Percentiles rank a stretch among this genome's conserved stretches.
Evolutionary conservation across 2,113 vertebrate species (phyloP).

Genomic region (Carollia perspicillata): DNA sequence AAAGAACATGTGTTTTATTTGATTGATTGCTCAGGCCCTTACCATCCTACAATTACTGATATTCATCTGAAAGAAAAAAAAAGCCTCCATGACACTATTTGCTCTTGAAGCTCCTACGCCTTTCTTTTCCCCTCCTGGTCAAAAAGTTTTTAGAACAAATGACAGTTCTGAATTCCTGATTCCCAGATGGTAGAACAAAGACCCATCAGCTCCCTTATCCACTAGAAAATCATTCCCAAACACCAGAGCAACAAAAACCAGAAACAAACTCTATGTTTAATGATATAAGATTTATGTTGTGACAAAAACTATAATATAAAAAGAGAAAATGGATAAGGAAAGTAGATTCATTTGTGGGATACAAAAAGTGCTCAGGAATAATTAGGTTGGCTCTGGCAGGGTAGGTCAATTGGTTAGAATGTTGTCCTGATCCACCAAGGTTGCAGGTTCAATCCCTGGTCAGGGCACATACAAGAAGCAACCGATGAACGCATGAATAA

Average conservation of each 20-base stretch:
- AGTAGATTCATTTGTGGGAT: background rate
- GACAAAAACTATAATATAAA: background rate
- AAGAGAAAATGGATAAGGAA: background rate
- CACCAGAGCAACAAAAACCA: background rate
- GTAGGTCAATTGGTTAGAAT: no score
- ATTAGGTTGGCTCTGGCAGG: background rate
- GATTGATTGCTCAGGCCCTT: background rate
- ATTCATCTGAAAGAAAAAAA: background rate
- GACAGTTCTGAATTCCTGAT: background rate
- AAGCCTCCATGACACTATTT: background rate
- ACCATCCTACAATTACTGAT: background rate
- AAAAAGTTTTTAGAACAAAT: background rate
- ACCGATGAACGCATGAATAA: no score
- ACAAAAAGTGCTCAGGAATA: background rate
- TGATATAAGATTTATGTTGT: background rate
- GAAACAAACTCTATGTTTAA: background rate
- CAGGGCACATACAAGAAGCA: no score
- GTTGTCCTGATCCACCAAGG: no score
- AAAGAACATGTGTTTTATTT: background rate
- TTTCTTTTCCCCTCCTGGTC: background rate
- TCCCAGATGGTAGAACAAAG: constrained; percentile 17
- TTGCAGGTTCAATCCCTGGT: no score
- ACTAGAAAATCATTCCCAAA: background rate
- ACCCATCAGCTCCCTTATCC: background rate
- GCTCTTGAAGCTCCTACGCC: background rate